Evolutionary conservation across 2,797 vertebrate genomes (phyloP).

Genomic region (Morus bassanus): DNA sequence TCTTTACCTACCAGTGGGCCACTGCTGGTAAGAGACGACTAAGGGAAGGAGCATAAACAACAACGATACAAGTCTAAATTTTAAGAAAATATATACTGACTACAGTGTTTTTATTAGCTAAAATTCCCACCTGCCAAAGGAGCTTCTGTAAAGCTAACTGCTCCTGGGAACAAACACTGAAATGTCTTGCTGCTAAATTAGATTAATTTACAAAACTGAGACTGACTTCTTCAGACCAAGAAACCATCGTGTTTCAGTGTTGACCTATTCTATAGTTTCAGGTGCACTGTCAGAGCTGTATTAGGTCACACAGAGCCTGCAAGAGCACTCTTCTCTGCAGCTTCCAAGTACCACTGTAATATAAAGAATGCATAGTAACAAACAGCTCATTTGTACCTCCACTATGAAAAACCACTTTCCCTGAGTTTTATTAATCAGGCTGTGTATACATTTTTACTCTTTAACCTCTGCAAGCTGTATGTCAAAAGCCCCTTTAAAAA

Average conservation of each 20-base stretch:
- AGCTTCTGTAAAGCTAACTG: background rate
- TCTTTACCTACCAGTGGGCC: background rate
- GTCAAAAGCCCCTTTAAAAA: constrained; percentile 19
- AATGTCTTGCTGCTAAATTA: background rate
- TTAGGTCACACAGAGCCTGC: background rate
- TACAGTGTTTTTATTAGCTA: background rate
- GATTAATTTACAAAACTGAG: background rate
- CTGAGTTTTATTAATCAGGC: background rate
- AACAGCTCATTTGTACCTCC: background rate
- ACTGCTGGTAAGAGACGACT: background rate
- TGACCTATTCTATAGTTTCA: background rate
- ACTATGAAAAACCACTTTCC: background rate
- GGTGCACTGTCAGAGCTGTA: background rate
- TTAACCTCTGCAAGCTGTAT: constrained; percentile 22
- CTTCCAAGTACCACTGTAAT: background rate
- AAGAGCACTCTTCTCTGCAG: background rate
- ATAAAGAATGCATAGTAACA: background rate
- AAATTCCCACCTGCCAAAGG: background rate
- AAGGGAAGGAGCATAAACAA: background rate
- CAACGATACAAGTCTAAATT: background rate
- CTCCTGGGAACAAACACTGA: background rate
- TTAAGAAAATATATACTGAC: rapidly evolving
- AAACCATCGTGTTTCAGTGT: background rate
- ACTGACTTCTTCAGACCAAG: background rate
- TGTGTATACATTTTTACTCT: background rate